Percentiles rank a stretch among this genome's conserved stretches.
Evolutionary conservation across 2,888 invertebrate species (phyloP).

Genomic region (Latrodectus elegans): DNA sequence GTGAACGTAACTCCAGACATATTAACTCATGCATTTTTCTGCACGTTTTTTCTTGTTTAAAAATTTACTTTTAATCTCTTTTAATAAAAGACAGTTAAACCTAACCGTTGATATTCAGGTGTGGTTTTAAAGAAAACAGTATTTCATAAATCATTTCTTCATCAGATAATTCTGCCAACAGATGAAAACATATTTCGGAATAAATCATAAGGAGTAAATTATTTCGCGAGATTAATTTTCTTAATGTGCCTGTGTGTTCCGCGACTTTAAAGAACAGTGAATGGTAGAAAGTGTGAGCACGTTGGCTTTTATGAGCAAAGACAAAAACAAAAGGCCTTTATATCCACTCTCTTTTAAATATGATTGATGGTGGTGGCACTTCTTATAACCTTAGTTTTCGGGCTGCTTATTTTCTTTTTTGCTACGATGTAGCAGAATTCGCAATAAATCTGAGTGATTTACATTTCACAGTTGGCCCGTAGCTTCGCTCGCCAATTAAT

Average conservation of each 20-base stretch:
- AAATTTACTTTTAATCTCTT: too few relatives aligned
- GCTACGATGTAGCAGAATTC: background rate
- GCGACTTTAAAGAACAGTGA: background rate
- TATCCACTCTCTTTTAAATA: background rate
- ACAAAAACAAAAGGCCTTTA: background rate
- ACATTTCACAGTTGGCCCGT: background rate
- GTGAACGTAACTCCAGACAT: too few relatives aligned
- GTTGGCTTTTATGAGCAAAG: too few relatives aligned
- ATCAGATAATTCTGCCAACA: background rate
- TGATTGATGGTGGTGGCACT: background rate
- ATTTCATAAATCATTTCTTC: background rate
- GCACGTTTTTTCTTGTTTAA: too few relatives aligned
- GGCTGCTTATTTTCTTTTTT: background rate
- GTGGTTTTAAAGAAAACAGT: background rate
- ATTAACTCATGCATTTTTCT: too few relatives aligned
- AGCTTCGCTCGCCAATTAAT: background rate
- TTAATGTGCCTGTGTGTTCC: background rate
- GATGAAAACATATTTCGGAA: background rate
- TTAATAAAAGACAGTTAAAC: background rate
- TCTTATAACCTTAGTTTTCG: background rate
- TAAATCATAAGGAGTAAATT: background rate
- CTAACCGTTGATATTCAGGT: background rate
- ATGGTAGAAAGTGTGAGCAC: background rate
- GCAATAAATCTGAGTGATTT: conserved; percentile 2
- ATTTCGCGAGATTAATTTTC: conserved; percentile 1